These are phyloP conservation scores for Vireo altiloquus DNA, from an alignment of 2,113 vertebrate genomes.

Conservation along the genomic window DNA sequence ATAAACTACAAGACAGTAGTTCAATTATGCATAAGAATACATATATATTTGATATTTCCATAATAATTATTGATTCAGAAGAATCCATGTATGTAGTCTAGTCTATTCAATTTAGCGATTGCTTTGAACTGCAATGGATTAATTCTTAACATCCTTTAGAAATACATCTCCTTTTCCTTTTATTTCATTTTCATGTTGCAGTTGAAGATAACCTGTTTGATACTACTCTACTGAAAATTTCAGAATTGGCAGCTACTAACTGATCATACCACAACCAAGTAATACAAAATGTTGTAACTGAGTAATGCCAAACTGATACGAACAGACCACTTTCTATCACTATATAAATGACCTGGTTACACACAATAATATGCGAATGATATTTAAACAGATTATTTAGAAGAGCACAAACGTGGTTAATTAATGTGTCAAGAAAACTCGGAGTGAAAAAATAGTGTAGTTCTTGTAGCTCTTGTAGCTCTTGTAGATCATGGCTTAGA, in stretches of 20 bases:
- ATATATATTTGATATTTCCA: not conserved
- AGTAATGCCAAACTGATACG: not conserved
- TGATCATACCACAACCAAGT: not conserved
- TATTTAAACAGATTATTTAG: not conserved
- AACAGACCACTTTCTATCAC: not conserved
- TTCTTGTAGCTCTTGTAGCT: not conserved
- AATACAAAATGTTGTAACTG: not conserved
- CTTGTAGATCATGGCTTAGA: not conserved
- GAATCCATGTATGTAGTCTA: not conserved
- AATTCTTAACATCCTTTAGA: not conserved
- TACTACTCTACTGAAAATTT: not conserved
- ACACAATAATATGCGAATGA: not conserved
- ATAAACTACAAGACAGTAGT: not conserved
- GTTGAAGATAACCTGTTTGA: not conserved
- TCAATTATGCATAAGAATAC: not conserved
- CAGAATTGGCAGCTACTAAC: not conserved
- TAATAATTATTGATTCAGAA: not conserved
- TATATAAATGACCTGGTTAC: not conserved
- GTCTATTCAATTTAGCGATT: not conserved
- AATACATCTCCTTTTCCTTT: not conserved
- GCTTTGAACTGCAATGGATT: not conserved
- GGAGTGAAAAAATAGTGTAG: not conserved
- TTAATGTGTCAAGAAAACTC: not conserved
- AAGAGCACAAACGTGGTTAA: not conserved
- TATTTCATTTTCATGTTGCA: not conserved